Evolutionary conservation across 2,113 vertebrate genomes (phyloP), one percentile per base, ranked within the genome.

Genomic region (Aptenodytes patagonicus): DNA sequence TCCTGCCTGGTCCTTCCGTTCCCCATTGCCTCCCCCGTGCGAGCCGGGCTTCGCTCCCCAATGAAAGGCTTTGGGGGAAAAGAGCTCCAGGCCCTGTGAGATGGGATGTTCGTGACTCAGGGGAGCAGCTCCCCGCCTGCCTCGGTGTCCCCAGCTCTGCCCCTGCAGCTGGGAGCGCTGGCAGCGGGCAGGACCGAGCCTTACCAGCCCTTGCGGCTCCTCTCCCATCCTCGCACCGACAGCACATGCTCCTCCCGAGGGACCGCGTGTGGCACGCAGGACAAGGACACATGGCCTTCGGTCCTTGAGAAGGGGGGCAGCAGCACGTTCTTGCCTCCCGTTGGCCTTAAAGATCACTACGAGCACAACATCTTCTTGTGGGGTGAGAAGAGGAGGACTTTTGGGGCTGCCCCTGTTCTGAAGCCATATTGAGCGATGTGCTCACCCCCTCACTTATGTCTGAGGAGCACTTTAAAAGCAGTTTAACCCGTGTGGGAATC

Each of bases 301-400:
- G 55, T 51, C 32, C 57, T 58, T 10, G 24, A 72, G 52, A 66
- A 71, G 36, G 3, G 26, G 24, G 44, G 22, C 42, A 54, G 61
- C 54, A 36, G n/a, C 61, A 19, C 1, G 2, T n/a, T 34, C 81
- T 58, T n/a, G 13, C 42, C 49, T 55, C 62, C 54, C 3, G 0
- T 34, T 42, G 52, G 52, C 77, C 47, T 55, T 71, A 40, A 60
- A 38, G 47, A 11, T 26, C 64, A 19, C 51, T 6, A 25, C 0
- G 1, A 47, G 24, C 26, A 36, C 0, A 1, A 6, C 47, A 34
- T 11, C 32, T 12, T 16, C 28, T 6, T 1, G 8, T 1, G 24
- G 31, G 8, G 17, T 18, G 38, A 52, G 47, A 52, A 17, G 31
- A 68, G 7, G 24, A 61, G 42, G 14, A 22, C 8, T 62, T 34